Base-by-base conservation (phyloP, 2,888 invertebrate genomes). In the Drosophila longiperda region DNA sequence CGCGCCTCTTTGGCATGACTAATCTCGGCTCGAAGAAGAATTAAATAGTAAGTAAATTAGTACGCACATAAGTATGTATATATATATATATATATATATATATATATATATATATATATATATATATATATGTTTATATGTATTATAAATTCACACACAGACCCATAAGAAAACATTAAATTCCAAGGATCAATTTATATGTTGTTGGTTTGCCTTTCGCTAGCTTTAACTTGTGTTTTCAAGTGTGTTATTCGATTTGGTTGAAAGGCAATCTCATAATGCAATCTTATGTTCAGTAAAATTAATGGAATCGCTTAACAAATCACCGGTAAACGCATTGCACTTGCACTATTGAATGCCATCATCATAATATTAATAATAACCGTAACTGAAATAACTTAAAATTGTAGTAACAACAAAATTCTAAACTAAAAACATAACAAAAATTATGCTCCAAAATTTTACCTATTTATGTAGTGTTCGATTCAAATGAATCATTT, bases 241-340 rank as follows among this genome's bases (percentile, higher is more conserved):
- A 53, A 65, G 58, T 55, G 45, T 71, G 66, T 71, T 73, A 75
- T 88, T 77, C 75, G 71, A 80, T 77, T 75, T 71, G 65, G 61
- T 83, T 67, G 63, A 66, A 61, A 29, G 77, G 71, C 66, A 77
- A 82, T 70, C 60, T 68, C 58, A 58, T 68, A 75, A 63, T 45
- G 55, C 69, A 65, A 58, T 66, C 50, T n/a, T 67, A 62, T 38
- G 45, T 69, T 67, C 40, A 65, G 82, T 87, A 85, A 82, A 79
- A 78, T 72, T 83, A 86, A 83, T 87, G 87, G 87, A 87, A 90
- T 87, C 81, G 72, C 80, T 74, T 75, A 78, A 64, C 62, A 80
- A 67, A 64, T 71, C 57, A 66, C 73, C 78, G 78, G 60, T 66
- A 61, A 62, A 58, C 66, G 62, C 64, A 66, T 72, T 73, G 66